Evolutionary conservation across 2,888 invertebrate genomes (phyloP).

Genomic region (Quadroppia sp.): DNA sequence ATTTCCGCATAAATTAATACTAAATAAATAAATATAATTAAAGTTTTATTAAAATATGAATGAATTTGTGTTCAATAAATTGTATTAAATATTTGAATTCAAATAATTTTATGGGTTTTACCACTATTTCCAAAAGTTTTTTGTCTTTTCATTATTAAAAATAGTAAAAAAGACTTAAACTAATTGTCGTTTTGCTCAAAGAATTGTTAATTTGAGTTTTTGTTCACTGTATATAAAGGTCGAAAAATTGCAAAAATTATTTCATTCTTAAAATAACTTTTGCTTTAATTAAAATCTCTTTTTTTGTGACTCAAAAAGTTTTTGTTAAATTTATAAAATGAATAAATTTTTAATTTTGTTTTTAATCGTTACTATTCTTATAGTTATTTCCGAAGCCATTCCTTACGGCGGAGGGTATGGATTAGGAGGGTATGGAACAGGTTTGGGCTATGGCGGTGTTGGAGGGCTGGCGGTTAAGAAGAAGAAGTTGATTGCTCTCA

Average conservation of each 20-base stretch:
- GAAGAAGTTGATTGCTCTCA: slow-evolving; percentile 17
- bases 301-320: background rate
- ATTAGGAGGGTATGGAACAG: background rate
- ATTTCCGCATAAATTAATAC: background rate
- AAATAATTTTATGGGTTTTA: too few relatives aligned
- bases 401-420: background rate
- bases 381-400: background rate
- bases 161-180: too few relatives aligned
- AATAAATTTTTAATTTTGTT: slow-evolving; percentile 16
- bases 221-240: background rate
- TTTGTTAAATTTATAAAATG: background rate
- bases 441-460: background rate
- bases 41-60: background rate
- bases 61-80: too few relatives aligned
- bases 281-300: too few relatives aligned
- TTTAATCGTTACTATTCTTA: background rate
- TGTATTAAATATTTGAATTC: too few relatives aligned
- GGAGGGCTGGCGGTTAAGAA: background rate
- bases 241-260: background rate
- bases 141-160: too few relatives aligned
- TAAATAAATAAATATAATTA: too few relatives aligned
- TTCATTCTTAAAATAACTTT: too few relatives aligned
- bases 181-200: too few relatives aligned
- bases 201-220: too few relatives aligned
- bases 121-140: background rate